Evolutionary conservation across 2,888 invertebrate genomes (phyloP), one percentile per base, ranked within the genome.

Genomic region (Patella ulyssiponensis): DNA sequence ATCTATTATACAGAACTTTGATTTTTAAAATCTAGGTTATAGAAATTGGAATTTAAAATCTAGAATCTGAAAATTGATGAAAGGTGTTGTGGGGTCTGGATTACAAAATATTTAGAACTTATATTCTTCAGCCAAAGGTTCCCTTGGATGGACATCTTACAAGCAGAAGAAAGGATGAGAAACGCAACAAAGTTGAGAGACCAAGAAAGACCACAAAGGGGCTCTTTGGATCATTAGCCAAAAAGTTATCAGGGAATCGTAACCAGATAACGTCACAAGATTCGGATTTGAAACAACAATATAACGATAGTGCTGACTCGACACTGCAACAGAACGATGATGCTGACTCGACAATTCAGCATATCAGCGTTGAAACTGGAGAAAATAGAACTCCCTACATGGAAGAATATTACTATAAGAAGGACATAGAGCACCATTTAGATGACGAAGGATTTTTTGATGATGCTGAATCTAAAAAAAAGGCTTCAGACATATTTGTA

Each of bases 371-470:
- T 20, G 64, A 64, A 64, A 20, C 23, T 23, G 20, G 23, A 0
- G 20, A 20, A 64, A 20, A 64, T 14, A 64, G 64, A 64, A 64
- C 64, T 4, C 64, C 64, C 12, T 23, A 64, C 14, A 12, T 64
- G 12, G 14, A 64, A 20, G 23, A 64, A 23, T 64, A 64, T 64
- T 23, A 15, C 23, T 23, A 64, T 64, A 64, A 64, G 23, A 64
- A 64, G 23, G 20, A 20, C 12, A 23, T 64, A 64, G 64, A 64
- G 11, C 64, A 64, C 23, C 20, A 20, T 15, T 64, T 64, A 14
- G 64, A 64, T 12, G 64, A 64, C 64, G 64, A 64, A 23, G 64
- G 64, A 23, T 64, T 64, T 23, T 64, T 64, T 64, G 64, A 64
- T 64, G 64, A 64, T 15, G 20, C 64, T 2, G 64, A 64, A 23